phyloP scores from a whole-genome alignment of 2,888 invertebrate genomes.

The Kuschelorhynchus macadamiae region DNA sequence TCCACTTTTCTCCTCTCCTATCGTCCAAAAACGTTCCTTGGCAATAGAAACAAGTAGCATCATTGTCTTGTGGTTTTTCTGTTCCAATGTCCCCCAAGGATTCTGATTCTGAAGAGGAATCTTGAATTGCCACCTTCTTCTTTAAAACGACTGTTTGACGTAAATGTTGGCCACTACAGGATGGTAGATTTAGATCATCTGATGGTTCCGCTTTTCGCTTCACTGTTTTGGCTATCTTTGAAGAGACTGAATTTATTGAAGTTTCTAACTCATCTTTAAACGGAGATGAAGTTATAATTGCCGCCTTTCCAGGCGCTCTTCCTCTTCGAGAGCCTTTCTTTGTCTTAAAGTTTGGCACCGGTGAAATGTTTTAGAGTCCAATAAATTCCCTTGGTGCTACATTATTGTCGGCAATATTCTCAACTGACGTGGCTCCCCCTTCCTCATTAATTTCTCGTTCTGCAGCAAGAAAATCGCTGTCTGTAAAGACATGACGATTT shows the following conservation, averaged over 20 bases:
- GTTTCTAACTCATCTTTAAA: not conserved
- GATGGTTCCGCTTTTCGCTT: too few relatives aligned
- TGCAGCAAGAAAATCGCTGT: conserved; percentile 15
- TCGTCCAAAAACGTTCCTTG: conserved; percentile 12
- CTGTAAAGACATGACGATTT: conserved; percentile 9
- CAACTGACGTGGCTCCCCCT: not conserved
- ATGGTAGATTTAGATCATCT: too few relatives aligned
- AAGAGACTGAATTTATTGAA: too few relatives aligned
- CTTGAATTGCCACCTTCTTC: too few relatives aligned
- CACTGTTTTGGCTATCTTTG: too few relatives aligned
- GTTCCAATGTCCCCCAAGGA: conserved; percentile 8
- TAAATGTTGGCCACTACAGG: too few relatives aligned
- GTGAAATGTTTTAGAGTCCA: not conserved
- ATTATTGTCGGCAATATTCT: not conserved
- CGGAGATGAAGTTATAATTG: not conserved
- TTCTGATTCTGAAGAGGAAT: too few relatives aligned
- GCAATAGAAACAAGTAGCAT: conserved; percentile 15
- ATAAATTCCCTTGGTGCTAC: not conserved
- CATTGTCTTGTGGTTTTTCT: conserved; percentile 18
- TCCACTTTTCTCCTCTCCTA: conserved; percentile 23
- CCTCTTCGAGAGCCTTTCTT: not conserved
- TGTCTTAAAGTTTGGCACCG: not conserved
- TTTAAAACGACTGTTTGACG: too few relatives aligned
- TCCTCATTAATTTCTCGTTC: not conserved
- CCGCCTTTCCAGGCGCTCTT: not conserved